Evolutionary conservation across 2,113 vertebrate genomes (phyloP), one percentile per base, ranked within the genome.

Genomic region (Chloropsis cyanopogon): DNA sequence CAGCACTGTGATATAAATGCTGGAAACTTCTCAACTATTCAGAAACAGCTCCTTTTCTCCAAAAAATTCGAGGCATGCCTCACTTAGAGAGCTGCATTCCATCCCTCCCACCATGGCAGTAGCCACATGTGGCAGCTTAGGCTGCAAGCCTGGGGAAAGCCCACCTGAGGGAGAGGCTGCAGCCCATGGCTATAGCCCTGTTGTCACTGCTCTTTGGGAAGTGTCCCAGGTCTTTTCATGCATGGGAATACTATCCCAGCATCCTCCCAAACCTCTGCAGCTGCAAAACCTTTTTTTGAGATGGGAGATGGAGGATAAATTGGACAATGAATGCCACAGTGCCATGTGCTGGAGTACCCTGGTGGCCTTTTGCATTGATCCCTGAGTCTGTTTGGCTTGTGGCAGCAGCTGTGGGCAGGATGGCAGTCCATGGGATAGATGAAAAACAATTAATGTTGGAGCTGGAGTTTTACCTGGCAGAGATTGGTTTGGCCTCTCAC

Each of bases 1-100:
- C 3, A 57, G 33, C 26, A 7, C 49, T 71, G 35, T 41, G 78
- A 82, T 76, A 59, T 2, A 28, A 85, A 76, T n/a, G 46, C 70
- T 90, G 87, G 75, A 85, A 91, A 63, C 3, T 22, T 57, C 85
- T 73, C 70, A 94, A 33, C 46, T 87, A 59, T 91, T 92, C 69
- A 85, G 70, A 90, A 94, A 76, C 8, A 44, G 66, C 25, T 68
- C 23, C 6, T 92, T 92, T 94, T 42, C 73, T 79, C 54, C 47
- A 92, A 92, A 92, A 91, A 85, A 87, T 46, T 11, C 4, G 17
- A 80, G 47, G 81, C 77, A 85, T 84, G 33, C 46, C 42, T 82
- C 23, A 8, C 37, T 89, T 60, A 72, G 69, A 84, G 84, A 79
- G 49, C 84, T 85, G 46, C 61, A 37, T 39, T 35, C 65, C 4